Base-by-base conservation (phyloP, 37 sponge, comb jelly and placozoan genomes). In the Chondrosia reniformis region DNA sequence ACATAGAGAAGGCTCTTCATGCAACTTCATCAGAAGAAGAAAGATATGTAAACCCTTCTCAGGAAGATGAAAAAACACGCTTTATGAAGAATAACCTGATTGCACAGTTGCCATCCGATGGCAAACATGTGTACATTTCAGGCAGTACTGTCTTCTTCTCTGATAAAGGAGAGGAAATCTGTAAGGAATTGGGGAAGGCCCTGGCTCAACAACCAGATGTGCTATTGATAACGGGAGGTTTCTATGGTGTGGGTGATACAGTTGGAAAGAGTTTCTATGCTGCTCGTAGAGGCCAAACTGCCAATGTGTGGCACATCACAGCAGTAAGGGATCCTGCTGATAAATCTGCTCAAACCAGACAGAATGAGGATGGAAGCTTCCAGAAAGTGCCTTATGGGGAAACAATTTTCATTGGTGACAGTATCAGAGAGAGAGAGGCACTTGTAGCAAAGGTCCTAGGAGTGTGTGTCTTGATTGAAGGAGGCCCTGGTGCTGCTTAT, bases 401-500 rank as follows among this genome's bases (percentile, higher is more conserved):
- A 17, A 93, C 91, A 22, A 42, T 93, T 9, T 89, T 93, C 71
- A 58, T 64, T 55, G 90, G 93, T 3, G 76, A 80, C 32, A 84
- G 88, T 63, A 82, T 93, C 1, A 76, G 94, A 3, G 87, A 93
- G 80, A 46, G 91, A 62, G 88, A 90, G 58, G 83, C 75, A 69
- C 67, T 90, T n/a, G 81, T 84, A 24, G 79, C 88, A 0, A 28
- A 36, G 15, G 82, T 87, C 12, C 34, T 93, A 2, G 67, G 80
- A 19, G 44, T 80, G 1, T 89, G 94, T 55, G 55, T 93, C 44
- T 58, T 93, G 19, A 46, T 93, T 12, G 94, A 93, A 55, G 94
- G 95, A 43, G 95, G 95, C 10, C 92, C 92, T 19, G 88, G 89
- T 9, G 95, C 95, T 28, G 91, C 95, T 25, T 90, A 90, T 73